phyloP scores from a whole-genome alignment of 1,140 invertebrate genomes.

The Rhagoletis zephyria region DNA sequence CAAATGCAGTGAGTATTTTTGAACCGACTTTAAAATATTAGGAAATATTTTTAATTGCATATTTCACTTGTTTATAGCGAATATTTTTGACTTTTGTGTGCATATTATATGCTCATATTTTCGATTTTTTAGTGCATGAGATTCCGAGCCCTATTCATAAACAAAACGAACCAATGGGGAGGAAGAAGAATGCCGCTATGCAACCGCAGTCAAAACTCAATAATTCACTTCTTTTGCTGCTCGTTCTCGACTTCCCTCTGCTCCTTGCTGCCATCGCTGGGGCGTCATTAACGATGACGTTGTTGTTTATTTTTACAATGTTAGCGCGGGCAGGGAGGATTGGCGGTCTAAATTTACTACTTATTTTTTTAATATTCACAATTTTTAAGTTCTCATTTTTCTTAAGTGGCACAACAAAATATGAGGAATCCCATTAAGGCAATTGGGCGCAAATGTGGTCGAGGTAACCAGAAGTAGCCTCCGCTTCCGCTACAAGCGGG shows the following conservation, averaged over 20 bases:
- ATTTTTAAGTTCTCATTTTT: slow-evolving; percentile 41
- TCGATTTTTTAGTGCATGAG: too few species aligned
- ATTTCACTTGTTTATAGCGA: too few species aligned
- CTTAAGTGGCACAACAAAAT: slow-evolving; percentile 43
- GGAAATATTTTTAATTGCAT: too few species aligned
- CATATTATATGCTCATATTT: too few species aligned
- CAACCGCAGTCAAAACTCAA: background rate
- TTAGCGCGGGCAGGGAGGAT: background rate
- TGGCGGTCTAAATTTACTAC: background rate
- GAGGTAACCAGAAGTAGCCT: slow-evolving; percentile 20
- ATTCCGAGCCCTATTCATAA: background rate
- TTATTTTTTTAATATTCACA: slow-evolving; percentile 37
- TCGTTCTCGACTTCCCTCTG: background rate
- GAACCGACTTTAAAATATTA: too few species aligned
- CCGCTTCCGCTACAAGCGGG: background rate
- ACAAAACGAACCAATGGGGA: background rate
- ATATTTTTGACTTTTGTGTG: too few species aligned
- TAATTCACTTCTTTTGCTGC: background rate
- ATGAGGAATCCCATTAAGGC: slow-evolving; percentile 23
- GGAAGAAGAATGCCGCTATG: background rate
- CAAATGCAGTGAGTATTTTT: too few species aligned
- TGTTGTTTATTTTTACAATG: background rate
- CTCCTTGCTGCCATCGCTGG: background rate
- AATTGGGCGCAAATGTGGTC: slow-evolving; percentile 35
- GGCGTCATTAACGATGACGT: slow-evolving; percentile 20